A percentile compares a stretch with the other conserved stretches of the same genome.
Evolutionary conservation across 2,113 vertebrate genomes (phyloP).

Genomic region (Excalfactoria chinensis): DNA sequence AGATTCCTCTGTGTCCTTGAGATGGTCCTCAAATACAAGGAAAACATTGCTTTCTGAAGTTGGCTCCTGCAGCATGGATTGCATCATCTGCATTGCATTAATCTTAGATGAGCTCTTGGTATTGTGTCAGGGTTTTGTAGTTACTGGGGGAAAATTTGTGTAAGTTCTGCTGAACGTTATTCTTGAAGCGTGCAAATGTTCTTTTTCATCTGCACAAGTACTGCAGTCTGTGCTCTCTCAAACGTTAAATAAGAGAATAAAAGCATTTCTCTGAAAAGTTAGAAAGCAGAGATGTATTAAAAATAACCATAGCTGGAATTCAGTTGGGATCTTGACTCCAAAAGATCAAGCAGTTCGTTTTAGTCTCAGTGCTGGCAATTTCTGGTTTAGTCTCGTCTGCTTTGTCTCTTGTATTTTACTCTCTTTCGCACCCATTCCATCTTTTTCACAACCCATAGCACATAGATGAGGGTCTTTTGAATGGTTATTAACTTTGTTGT

Average conservation of each 20-base stretch:
- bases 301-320: neutral
- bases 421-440: neutral
- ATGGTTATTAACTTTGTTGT: neutral
- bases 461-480: neutral
- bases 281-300: neutral
- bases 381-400: neutral
- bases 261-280: neutral
- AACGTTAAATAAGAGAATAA: neutral
- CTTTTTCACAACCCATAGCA: neutral
- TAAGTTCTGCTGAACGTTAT: neutral
- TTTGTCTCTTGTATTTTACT: neutral
- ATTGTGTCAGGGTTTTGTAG: neutral
- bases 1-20: fast-evolving
- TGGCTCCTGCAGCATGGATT: neutral
- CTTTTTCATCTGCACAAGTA: neutral
- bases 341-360: neutral
- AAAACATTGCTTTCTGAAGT: neutral
- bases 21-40: neutral
- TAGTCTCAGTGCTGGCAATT: neutral
- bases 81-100: neutral
- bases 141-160: neutral
- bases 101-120: neutral
- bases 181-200: neutral
- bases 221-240: neutral
- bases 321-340: neutral